Percentiles rank a stretch among this genome's conserved stretches.
Evolutionary conservation across 2,797 vertebrate genomes (phyloP).

Genomic region (Hoplostethus mediterraneus): DNA sequence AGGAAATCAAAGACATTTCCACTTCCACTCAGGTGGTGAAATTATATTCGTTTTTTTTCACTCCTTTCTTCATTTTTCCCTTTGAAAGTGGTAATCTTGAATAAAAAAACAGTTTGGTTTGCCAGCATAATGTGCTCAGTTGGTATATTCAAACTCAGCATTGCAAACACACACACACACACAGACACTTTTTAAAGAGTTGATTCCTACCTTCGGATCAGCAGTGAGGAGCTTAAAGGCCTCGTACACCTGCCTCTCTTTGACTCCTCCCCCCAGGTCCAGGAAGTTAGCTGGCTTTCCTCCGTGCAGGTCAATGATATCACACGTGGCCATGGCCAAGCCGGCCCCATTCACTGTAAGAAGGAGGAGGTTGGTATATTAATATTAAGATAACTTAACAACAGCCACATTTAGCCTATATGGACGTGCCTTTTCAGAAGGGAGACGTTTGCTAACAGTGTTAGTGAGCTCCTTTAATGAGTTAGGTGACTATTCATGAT

Average conservation of each 20-base stretch:
- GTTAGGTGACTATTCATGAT: conserved; percentile 4
- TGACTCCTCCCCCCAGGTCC: conserved; percentile 96
- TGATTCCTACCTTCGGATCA: conserved; percentile 92
- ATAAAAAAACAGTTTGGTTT: neutral
- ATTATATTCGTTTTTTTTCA: neutral
- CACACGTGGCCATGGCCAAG: conserved; percentile 98
- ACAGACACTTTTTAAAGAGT: neutral
- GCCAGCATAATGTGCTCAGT: neutral
- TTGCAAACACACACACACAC: neutral
- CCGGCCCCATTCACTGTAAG: conserved; percentile 95
- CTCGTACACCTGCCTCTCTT: conserved; percentile 96
- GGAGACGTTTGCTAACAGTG: neutral
- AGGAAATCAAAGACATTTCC: conserved; percentile 38
- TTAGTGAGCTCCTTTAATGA: neutral
- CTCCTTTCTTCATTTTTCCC: neutral
- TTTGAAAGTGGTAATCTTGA: conserved; percentile 18
- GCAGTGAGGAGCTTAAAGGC: conserved; percentile 97
- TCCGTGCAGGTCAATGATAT: conserved; percentile 96
- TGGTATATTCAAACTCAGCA: neutral
- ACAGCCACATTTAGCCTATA: neutral
- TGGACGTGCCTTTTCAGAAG: neutral
- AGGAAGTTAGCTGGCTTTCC: conserved; percentile 98
- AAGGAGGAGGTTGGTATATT: neutral
- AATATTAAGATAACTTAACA: neutral
- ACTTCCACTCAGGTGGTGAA: conserved; percentile 16